Evolutionary conservation across 2,888 invertebrate genomes (phyloP), one percentile per base, ranked within the genome.

Genomic region (Oscheius sp.): DNA sequence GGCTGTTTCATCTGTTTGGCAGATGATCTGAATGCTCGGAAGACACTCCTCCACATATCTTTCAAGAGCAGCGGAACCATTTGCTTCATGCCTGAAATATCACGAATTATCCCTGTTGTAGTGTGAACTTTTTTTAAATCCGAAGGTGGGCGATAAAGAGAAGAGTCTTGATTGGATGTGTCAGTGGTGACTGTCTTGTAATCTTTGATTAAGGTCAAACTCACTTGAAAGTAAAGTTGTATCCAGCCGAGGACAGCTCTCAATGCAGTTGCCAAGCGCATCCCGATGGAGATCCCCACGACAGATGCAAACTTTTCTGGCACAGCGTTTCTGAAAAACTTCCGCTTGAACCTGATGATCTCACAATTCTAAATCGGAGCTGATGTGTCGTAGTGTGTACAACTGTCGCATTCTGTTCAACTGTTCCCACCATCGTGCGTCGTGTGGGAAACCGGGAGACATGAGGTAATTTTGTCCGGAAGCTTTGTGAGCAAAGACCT

Each of bases 61-160:
- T 80, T 80, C n/a, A 80, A 76, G 35, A 80, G 78, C 11, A 80
- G 74, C 1, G 80, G 80, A 2, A 80, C 77, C 77, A 80, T 80
- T 60, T 77, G 79, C 50, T 77, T 77, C n/a, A 80, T 75, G 21
- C 77, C 80, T 80, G 53, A 35, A 72, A 70, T 47, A 5, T 42
- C 42, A 42, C 42, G 42, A 42, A 42, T 42, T 42, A 42, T 42
- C 4, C 42, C 7, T 7, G 42, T 42, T 42, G 4, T 42, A 5
- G 42, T 42, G 42, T 42, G 42, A 42, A 42, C 42, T 42, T 42
- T 42, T 42, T 42, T 42, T 42, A 42, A 42, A 42, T 42, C 42
- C 42, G 3, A 21, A 33, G 35, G 60, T 60, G 60, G 42, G 60
- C 60, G 60, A 60, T 10, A 32, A 58, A 53, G 21, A 21, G n/a